Evolutionary conservation across 2,888 invertebrate genomes (phyloP).

Genomic region (Smittia sp.): DNA sequence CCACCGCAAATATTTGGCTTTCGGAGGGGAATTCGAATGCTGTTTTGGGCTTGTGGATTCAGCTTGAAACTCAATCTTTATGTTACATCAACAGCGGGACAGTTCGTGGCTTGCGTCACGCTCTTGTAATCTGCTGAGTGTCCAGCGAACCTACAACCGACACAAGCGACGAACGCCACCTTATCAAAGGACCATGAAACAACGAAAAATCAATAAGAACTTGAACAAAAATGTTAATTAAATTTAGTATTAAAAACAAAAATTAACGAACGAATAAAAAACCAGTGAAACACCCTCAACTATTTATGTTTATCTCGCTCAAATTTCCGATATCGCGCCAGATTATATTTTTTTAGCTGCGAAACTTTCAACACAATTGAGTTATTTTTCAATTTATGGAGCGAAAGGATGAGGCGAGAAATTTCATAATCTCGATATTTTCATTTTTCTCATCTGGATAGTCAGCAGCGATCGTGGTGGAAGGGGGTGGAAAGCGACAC

Average conservation of each 20-base stretch:
- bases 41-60: neutral
- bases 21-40: neutral
- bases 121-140: too few relatives aligned
- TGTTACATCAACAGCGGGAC: neutral
- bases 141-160: too few relatives aligned
- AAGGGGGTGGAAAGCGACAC: neutral
- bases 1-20: slow-evolving; percentile 37
- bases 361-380: slow-evolving; percentile 8
- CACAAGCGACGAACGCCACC: too few relatives aligned
- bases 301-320: neutral
- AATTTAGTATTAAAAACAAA: slow-evolving; percentile 6
- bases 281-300: slow-evolving; percentile 4
- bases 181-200: neutral
- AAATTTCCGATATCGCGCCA: neutral
- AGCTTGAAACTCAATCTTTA: neutral
- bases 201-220: slow-evolving; percentile 13
- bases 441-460: neutral
- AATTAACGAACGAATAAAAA: too few relatives aligned
- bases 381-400: slow-evolving; percentile 10
- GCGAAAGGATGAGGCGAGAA: neutral
- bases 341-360: neutral
- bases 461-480: neutral
- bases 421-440: neutral
- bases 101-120: neutral
- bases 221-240: neutral